Evolutionary conservation across 2,113 vertebrate species (phyloP).

Genomic region (Phyllostomus hastatus): DNA sequence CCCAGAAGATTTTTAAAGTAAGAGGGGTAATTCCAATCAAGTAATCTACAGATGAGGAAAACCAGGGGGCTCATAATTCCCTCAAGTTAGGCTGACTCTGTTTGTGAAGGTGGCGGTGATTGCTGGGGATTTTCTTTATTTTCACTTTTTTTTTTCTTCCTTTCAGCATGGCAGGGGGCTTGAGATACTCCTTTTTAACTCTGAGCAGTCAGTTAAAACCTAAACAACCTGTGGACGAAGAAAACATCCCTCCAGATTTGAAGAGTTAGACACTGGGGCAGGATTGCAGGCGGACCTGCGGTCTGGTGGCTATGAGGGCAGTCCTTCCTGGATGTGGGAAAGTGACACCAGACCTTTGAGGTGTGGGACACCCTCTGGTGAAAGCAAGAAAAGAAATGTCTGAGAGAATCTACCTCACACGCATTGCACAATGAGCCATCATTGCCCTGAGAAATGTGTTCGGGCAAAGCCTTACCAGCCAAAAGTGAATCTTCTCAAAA

Average conservation of each 20-base stretch:
- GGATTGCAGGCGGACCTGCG: not conserved
- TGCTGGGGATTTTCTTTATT: not conserved
- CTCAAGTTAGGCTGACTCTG: not conserved
- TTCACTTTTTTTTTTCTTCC: not conserved
- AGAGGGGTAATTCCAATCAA: not conserved
- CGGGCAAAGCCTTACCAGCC: not conserved
- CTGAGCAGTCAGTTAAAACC: conserved; percentile 75
- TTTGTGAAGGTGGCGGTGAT: not conserved
- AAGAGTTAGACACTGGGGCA: conserved; percentile 56
- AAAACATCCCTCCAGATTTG: conserved; percentile 29
- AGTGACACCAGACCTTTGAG: not conserved
- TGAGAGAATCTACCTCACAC: conserved; percentile 65
- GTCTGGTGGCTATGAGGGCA: not conserved
- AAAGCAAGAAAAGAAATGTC: not conserved
- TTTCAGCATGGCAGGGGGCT: conserved; percentile 89
- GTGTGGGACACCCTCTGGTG: not conserved
- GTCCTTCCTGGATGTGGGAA: not conserved
- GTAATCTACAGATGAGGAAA: not conserved
- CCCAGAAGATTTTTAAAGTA: not conserved
- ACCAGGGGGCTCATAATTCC: not conserved
- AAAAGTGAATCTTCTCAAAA: not conserved
- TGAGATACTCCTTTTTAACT: conserved; percentile 89
- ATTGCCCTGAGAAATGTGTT: fast-evolving
- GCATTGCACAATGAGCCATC: not conserved
- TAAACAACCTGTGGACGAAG: conserved; percentile 66